phyloP scores from a whole-genome alignment of 2,888 invertebrate genomes.

The Mactromeris polynyma region DNA sequence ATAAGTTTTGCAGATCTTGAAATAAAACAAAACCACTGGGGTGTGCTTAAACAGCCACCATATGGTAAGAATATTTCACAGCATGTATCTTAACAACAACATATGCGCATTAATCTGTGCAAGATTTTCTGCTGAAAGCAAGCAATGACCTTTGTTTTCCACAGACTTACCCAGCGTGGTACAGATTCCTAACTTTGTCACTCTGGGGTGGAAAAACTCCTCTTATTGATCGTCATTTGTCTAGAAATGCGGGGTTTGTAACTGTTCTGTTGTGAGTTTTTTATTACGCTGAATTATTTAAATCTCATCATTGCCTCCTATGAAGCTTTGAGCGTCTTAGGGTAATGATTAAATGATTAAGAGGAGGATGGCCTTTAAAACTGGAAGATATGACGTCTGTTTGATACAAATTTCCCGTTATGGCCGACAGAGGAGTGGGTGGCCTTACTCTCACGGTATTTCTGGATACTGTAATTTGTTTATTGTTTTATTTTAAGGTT shows the following conservation, averaged over 20 bases:
- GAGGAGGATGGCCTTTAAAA: neutral
- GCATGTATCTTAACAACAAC: neutral
- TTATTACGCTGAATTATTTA: slow-evolving; percentile 7
- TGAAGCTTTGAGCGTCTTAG: neutral
- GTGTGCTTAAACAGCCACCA: too few relatives aligned
- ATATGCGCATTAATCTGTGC: neutral
- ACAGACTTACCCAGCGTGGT: neutral
- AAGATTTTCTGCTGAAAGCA: neutral
- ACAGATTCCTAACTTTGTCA: neutral
- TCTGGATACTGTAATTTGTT: neutral
- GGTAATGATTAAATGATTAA: neutral
- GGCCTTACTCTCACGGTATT: neutral
- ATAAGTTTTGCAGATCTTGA: too few relatives aligned
- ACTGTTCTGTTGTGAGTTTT: neutral
- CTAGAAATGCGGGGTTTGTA: neutral
- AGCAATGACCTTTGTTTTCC: neutral
- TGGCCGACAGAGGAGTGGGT: neutral
- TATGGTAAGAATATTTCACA: neutral
- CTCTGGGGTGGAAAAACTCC: neutral
- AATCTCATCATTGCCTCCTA: neutral
- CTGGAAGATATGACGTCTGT: neutral
- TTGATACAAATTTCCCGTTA: neutral
- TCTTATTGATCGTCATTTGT: neutral
- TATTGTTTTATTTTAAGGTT: neutral
- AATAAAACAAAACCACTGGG: too few relatives aligned